Evolutionary conservation across 2,113 vertebrate species (phyloP).

Genomic region (Pyxicephalus adspersus): DNA sequence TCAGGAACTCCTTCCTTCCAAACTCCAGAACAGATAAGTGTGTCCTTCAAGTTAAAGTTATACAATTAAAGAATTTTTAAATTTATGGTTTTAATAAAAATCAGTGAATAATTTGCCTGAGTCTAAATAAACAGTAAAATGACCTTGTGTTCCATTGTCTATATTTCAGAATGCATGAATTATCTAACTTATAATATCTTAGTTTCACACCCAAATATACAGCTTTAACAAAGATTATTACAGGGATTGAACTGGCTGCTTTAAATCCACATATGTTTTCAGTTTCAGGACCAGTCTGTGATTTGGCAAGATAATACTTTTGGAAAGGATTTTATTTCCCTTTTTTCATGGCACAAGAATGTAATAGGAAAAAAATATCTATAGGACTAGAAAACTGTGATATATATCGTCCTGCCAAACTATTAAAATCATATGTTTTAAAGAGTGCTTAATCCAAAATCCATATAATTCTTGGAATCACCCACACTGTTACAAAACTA

Average conservation of each 20-base stretch:
- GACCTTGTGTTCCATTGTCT: background rate
- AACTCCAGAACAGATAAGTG: too few relatives aligned
- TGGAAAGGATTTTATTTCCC: constrained; percentile 38
- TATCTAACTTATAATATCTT: constrained; percentile 7
- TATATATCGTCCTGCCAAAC: constrained; percentile 4
- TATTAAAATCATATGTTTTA: constrained; percentile 44
- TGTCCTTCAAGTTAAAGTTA: too few relatives aligned
- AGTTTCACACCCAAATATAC: constrained; percentile 19
- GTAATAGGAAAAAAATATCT: constrained; percentile 31
- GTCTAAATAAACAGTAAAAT: background rate
- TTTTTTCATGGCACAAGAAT: constrained; percentile 35
- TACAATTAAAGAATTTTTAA: too few relatives aligned
- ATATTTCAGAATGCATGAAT: background rate
- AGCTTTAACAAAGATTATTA: constrained; percentile 33
- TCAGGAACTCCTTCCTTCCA: too few relatives aligned
- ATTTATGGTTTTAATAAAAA: too few relatives aligned
- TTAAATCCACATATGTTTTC: constrained; percentile 43
- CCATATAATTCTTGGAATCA: constrained; percentile 10
- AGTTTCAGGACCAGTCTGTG: constrained; percentile 28
- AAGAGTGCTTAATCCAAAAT: constrained; percentile 7
- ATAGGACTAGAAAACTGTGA: constrained; percentile 27
- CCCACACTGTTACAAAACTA: background rate
- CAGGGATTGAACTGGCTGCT: background rate
- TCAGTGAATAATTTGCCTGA: too few relatives aligned
- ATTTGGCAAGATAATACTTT: constrained; percentile 44